Evolutionary conservation across 2,888 invertebrate species (phyloP), one percentile per base, ranked within the genome.

Genomic region (Aporophyla lueneburgensis): DNA sequence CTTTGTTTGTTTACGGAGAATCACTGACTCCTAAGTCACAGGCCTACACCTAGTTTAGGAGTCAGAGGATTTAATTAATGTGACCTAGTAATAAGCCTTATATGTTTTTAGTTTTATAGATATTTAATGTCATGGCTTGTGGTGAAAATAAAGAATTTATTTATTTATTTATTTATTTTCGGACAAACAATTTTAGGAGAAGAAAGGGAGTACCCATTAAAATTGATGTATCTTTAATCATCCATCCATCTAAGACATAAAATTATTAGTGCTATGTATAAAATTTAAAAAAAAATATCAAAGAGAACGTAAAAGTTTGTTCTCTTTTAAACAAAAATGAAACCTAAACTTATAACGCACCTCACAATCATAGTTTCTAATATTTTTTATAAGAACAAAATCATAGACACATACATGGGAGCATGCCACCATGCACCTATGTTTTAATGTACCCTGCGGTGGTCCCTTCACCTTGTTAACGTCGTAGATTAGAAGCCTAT

Each of bases 331-430:
- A 49, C 24, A 21, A 49, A 9, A 10, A 58, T 0, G 3, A 40
- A 24, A 12, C 24, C 12, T 10, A 56, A 19, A 72, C 10, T 49
- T 49, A 21, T 49, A 72, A 72, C 49, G 73, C 75, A 74, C 59
- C 27, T 27, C 43, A 27, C n/a, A 74, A 74, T 74, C 74, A 62
- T 51, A 74, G 74, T 61, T 74, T 14, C 16, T 9, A 27, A 49
- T 53, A 53, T n/a, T 53, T 54, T 53, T n/a, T 33, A 6, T 54
- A 10, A 3, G 6, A 33, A 54, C 53, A 33, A 53, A 19, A 54
- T n/a, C 33, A 54, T 16, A 54, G 1, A 7, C 6, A 56, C 56
- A 14, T 6, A n/a, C n/a, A n/a, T 21, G 49, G 14, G 14, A 21
- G 27, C 21, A 56, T 24, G 24, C 24, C 24, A 24, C 56, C 56